A percentile compares a stretch with the other conserved stretches of the same genome.
Conservation (phyloP, 1,140 invertebrate genomes). For the Colletes gigas region DNA sequence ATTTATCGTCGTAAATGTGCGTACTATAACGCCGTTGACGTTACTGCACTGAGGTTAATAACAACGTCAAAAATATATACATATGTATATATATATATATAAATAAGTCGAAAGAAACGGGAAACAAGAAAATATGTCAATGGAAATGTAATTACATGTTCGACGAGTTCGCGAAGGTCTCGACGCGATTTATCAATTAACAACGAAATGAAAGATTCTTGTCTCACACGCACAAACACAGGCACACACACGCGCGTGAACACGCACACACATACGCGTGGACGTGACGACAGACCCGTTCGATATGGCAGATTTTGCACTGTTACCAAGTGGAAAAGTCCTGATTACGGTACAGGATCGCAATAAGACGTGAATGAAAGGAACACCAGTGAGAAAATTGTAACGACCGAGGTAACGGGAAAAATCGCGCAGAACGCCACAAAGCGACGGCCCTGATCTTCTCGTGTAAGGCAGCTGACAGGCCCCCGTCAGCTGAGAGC, state of each 20-base stretch:
- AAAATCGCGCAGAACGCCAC: slow-evolving; percentile 22
- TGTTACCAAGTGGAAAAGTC: slow-evolving; percentile 26
- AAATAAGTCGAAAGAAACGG: neutral
- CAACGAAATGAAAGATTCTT: slow-evolving; percentile 36
- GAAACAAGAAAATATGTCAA: too few species aligned
- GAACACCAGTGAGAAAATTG: neutral
- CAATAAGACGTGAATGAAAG: neutral
- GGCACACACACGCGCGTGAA: too few species aligned
- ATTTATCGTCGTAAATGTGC: slow-evolving; percentile 28
- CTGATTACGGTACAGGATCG: neutral
- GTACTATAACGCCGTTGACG: slow-evolving; percentile 27
- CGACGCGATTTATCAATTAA: slow-evolving; percentile 38
- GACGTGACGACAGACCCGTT: slow-evolving; percentile 52
- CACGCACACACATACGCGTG: slow-evolving; percentile 11
- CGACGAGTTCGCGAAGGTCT: neutral
- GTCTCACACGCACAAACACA: neutral
- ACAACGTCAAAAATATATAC: neutral
- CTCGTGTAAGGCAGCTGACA: slow-evolving; percentile 70
- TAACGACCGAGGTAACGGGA: neutral
- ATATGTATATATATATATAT: too few species aligned
- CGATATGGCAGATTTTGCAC: slow-evolving; percentile 48
- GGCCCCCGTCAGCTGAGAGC: slow-evolving; percentile 75
- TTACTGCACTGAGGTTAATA: neutral
- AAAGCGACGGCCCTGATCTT: slow-evolving; percentile 52
- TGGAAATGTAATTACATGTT: neutral